Evolutionary conservation across 2,888 invertebrate species (phyloP).

Genomic region (Hydrotaea diabolus): DNA sequence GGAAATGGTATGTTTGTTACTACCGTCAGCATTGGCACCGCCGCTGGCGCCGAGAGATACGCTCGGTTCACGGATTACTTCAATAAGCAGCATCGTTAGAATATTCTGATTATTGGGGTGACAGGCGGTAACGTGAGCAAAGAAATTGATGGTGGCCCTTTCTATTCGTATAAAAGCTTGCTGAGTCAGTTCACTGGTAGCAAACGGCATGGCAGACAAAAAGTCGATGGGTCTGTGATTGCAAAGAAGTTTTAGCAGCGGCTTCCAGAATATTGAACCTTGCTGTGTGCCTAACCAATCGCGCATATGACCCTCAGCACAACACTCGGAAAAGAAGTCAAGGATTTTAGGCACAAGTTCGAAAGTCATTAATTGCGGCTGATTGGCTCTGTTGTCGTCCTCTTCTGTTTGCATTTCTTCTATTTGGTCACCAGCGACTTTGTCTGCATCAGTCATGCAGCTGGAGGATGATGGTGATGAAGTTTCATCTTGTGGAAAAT

Average conservation of each 20-base stretch:
- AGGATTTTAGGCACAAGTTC: conserved; percentile 86
- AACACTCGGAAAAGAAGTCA: conserved; percentile 90
- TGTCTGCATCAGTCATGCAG: conserved; percentile 82
- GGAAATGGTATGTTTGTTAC: conserved; percentile 82
- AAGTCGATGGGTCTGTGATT: conserved; percentile 82
- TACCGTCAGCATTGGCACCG: conserved; percentile 32
- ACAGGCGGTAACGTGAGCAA: conserved; percentile 91
- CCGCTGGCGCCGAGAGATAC: conserved; percentile 50
- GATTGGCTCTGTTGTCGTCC: conserved; percentile 19
- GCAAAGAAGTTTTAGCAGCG: conserved; percentile 88
- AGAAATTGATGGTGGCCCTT: conserved; percentile 89
- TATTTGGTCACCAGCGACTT: conserved; percentile 75
- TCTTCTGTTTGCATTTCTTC: conserved; percentile 52
- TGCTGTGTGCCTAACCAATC: conserved; percentile 92
- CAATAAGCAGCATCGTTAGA: conserved; percentile 87
- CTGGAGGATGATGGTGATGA: conserved; percentile 12
- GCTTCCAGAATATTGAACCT: conserved; percentile 93
- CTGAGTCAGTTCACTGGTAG: conserved; percentile 77
- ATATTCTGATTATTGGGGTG: conserved; percentile 92
- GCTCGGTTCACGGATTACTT: conserved; percentile 74
- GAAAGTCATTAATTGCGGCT: conserved; percentile 81
- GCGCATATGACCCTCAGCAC: conserved; percentile 90
- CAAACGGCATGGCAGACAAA: conserved; percentile 44
- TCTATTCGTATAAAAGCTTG: conserved; percentile 84
- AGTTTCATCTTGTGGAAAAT: not conserved